Evolutionary conservation across 2,797 vertebrate genomes (phyloP).

Genomic region (Rhinophrynus dorsalis): DNA sequence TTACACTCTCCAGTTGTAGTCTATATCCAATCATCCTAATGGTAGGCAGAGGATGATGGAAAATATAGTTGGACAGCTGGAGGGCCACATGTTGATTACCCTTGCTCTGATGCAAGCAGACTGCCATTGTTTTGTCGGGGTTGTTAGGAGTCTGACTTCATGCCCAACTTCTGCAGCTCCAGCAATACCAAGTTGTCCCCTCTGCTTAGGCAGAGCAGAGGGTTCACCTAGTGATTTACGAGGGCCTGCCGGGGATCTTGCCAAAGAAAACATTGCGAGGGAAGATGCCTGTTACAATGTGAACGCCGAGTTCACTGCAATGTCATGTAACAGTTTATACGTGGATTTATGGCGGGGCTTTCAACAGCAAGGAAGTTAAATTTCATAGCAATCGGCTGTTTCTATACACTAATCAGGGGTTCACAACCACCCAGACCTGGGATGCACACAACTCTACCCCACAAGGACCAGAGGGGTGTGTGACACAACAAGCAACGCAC

Average conservation of each 20-base stretch:
- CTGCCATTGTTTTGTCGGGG: too few relatives aligned
- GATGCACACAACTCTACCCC: not conserved
- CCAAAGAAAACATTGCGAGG: constrained; percentile 89
- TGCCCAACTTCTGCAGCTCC: constrained; percentile 15
- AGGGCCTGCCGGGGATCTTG: constrained; percentile 66
- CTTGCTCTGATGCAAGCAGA: too few relatives aligned
- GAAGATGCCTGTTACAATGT: constrained; percentile 80
- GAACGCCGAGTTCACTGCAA: constrained; percentile 68
- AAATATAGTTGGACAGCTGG: too few relatives aligned
- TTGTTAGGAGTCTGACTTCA: not conserved
- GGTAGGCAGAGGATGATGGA: too few relatives aligned
- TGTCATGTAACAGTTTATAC: constrained; percentile 65
- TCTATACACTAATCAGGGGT: constrained; percentile 30
- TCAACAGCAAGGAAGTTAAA: constrained; percentile 52
- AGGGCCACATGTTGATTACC: too few relatives aligned
- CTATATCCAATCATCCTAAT: too few relatives aligned
- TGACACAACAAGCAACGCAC: too few relatives aligned
- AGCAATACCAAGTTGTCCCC: constrained; percentile 18
- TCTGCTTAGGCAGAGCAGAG: constrained; percentile 17
- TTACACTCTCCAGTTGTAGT: too few relatives aligned
- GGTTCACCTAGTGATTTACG: constrained; percentile 44
- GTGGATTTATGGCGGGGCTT: constrained; percentile 52
- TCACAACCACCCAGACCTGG: constrained; percentile 12
- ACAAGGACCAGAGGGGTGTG: too few relatives aligned
- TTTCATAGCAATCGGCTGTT: constrained; percentile 42